Evolutionary conservation across 2,113 vertebrate genomes (phyloP).

Genomic region (Tympanuchus pallidicinctus): DNA sequence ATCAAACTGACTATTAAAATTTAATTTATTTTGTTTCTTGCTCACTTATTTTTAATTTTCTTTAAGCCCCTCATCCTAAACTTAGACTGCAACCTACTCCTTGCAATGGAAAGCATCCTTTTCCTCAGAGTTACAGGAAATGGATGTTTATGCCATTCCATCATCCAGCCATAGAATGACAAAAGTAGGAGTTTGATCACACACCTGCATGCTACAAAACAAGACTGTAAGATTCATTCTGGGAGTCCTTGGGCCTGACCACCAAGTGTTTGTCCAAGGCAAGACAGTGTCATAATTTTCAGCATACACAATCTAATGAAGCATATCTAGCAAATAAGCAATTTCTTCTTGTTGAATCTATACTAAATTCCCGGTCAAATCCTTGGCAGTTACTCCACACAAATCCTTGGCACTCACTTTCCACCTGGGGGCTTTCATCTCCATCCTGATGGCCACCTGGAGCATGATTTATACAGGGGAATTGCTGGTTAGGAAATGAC

Average conservation of each 20-base stretch:
- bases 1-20: not conserved
- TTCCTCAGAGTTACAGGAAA: not conserved
- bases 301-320: not conserved
- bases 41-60: not conserved
- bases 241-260: not conserved
- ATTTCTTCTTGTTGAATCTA: not conserved
- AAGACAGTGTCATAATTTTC: not conserved
- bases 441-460: accelerated
- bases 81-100: not conserved
- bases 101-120: not conserved
- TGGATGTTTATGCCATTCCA: not conserved
- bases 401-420: not conserved
- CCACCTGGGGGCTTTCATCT: not conserved
- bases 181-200: not conserved
- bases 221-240: not conserved
- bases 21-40: not conserved
- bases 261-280: not conserved
- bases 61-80: not conserved
- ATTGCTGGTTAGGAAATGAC: not conserved
- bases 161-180: not conserved
- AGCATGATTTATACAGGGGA: not conserved
- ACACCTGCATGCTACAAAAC: not conserved
- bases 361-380: not conserved
- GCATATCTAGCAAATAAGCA: not conserved
- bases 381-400: not conserved